Evolutionary conservation across 2,113 vertebrate species (phyloP), one percentile per base, ranked within the genome.

Genomic region (Origma solitaria): DNA sequence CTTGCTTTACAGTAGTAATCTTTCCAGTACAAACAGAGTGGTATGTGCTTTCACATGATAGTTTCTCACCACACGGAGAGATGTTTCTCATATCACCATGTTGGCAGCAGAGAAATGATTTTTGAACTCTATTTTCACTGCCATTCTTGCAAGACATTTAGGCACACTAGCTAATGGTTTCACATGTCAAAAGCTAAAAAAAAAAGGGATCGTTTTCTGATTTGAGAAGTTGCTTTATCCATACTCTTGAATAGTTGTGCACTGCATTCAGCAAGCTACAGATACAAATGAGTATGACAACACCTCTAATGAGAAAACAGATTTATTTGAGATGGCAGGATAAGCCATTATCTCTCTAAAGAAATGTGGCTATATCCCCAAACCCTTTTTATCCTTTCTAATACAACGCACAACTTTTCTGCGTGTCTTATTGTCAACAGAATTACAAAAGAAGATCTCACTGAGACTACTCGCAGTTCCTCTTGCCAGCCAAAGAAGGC

Each of bases 31-130:
- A 75, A 91, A 95, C 54, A 95, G 91, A 92, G 94, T 24, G 47
- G 51, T 66, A 80, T 76, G 62, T 61, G 88, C 58, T 96, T 96
- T 94, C 94, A 96, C 78, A 89, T 54, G 31, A 88, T 10, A 7
- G 60, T 78, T 96, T 97, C 61, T 89, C 77, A 93, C 62, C 82
- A 96, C 65, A 89, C 35, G 72, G 84, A 91, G 95, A 38, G 35
- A 75, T 65, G 58, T 44, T 38, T 38, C 95, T 40, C 77, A 24
- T 76, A 85, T 86, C 75, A 94, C 84, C 64, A 77, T 25, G 27
- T 58, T 96, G 94, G 80, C 51, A 97, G 71, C 62, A 88, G 83
- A 95, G 28, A 83, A 87, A 84, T 65, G 5, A 90, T 80, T 95
- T 94, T 40, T 75, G 13, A 95, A 76, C 60, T 93, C 77, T 20